These are phyloP conservation scores for Mythimna lalbum DNA, from an alignment of 2,888 invertebrate genomes.

Conservation along the genomic window DNA sequence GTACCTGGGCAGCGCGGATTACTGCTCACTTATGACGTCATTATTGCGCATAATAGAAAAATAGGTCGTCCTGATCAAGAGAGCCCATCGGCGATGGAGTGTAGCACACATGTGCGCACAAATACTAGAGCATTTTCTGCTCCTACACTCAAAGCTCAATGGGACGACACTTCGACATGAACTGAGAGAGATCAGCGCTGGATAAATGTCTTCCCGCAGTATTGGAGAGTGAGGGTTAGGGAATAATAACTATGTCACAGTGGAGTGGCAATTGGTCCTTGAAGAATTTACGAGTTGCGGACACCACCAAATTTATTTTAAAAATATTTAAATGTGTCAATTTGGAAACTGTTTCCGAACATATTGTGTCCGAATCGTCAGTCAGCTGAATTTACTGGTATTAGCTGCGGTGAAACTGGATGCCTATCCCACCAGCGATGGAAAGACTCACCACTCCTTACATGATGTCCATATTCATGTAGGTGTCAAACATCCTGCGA, in stretches of 20 bases:
- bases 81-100: no score
- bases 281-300: no score
- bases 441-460: not conserved
- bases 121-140: not conserved
- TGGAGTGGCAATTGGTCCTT: not conserved
- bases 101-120: no score
- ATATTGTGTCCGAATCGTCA: no score
- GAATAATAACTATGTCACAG: not conserved
- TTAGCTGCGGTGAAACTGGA: not conserved
- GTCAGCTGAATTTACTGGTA: no score
- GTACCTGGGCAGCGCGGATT: not conserved
- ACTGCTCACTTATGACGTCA: not conserved
- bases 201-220: not conserved
- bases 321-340: no score
- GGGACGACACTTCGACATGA: not conserved
- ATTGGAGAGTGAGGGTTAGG: not conserved
- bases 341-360: no score
- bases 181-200: not conserved
- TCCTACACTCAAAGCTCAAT: not conserved
- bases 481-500: not conserved
- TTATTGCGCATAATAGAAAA: not conserved
- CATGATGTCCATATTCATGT: not conserved
- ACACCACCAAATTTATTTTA: no score
- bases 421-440: not conserved
- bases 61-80: not conserved